Conservation (phyloP, 2,888 invertebrate genomes). For the Yponomeuta plumbellus region DNA sequence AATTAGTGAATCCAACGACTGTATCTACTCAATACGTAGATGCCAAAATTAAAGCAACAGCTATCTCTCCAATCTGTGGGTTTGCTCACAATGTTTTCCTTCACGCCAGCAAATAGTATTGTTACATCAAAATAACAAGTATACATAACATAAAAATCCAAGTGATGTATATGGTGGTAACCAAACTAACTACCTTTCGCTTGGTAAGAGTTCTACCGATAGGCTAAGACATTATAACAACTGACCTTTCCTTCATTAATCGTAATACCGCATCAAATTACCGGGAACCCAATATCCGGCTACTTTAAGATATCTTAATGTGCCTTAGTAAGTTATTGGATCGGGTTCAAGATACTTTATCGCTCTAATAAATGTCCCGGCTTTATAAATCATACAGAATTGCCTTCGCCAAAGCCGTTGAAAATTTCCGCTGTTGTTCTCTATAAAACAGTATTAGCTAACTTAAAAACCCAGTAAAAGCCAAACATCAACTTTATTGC, state of each 20-base stretch:
- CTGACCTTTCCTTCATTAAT: neutral
- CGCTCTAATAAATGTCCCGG: constrained; percentile 57
- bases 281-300: constrained; percentile 2
- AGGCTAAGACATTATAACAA: neutral
- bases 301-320: constrained; percentile 7
- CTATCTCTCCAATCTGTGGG: too few species aligned
- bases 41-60: too few species aligned
- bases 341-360: constrained; percentile 53
- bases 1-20: too few species aligned
- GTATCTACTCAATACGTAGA: too few species aligned
- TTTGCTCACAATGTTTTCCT: too few species aligned
- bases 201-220: too few species aligned
- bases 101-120: too few species aligned
- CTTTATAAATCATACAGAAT: constrained; percentile 55
- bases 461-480: neutral
- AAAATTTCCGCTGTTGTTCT: constrained; percentile 32
- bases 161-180: too few species aligned
- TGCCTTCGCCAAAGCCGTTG: constrained; percentile 36
- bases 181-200: too few species aligned
- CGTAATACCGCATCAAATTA: neutral
- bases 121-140: too few species aligned
- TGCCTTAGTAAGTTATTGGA: constrained; percentile 29
- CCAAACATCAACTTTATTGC: neutral
- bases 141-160: too few species aligned
- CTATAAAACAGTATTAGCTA: constrained; percentile 9